Base-by-base conservation (phyloP, 2,113 vertebrate species). In the Cromileptes altivelis region DNA sequence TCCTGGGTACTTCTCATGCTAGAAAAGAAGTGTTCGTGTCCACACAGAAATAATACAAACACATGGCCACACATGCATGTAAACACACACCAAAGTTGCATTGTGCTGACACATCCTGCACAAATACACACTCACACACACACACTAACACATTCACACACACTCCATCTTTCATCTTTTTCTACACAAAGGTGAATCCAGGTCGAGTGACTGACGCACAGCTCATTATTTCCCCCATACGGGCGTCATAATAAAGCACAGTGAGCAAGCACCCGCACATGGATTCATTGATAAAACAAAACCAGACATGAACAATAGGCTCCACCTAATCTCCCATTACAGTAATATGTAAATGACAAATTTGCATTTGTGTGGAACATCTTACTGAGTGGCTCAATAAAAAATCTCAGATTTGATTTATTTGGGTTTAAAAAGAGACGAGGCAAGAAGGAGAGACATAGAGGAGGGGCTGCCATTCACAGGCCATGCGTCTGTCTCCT, bases 291-390 rank as follows among this genome's bases (percentile, higher is more conserved):
- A 5, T 70, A 37, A 67, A 80, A 69, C 55, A 63, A 71, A 75
- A 60, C 13, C 8, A 75, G 40, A 68, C 6, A 33, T 19, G 60
- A 70, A 58, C 30, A 85, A 78, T 47, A 40, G 3, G 13, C 67
- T 82, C 49, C 2, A 57, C 3, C 40, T 74, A 33, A 11, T 63
- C 30, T 57, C 0, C 27, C 3, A 67, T 87, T 80, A 27, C 57
- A 30, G 23, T 18, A 27, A 81, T 60, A 84, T 85, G 58, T 13
- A 86, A 89, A 91, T 86, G 0, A 3, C 2, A 19, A 42, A 12
- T 71, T 75, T 68, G 53, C 73, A 85, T 84, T 49, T 84, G 45
- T 65, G 45, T 74, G 10, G 37, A 81, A 30, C 82, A 57, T 57
- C 21, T 23, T 14, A 58, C 33, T 13, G 19, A 75, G 50, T 64